Evolutionary conservation across 2,797 vertebrate species (phyloP).

Genomic region (Leuciscus waleckii): DNA sequence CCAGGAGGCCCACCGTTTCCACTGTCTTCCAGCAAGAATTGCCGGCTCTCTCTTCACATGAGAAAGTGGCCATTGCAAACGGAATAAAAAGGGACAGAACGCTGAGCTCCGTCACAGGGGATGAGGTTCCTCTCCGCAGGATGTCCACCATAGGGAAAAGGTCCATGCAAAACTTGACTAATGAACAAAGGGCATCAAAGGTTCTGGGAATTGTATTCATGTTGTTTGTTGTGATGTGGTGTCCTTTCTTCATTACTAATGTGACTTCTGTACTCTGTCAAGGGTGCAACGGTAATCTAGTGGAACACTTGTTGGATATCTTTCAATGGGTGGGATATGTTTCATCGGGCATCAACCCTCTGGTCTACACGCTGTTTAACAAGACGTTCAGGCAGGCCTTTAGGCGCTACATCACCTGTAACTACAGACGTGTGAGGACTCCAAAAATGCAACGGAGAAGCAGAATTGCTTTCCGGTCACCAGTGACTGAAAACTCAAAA

Average conservation of each 20-base stretch:
- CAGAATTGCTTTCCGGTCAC: slow-evolving; percentile 84
- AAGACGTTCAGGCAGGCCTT: slow-evolving; percentile 96
- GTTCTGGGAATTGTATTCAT: slow-evolving; percentile 97
- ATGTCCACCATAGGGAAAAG: slow-evolving; percentile 90
- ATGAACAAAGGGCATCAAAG: slow-evolving; percentile 96
- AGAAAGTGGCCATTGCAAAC: slow-evolving; percentile 82
- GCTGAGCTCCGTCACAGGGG: slow-evolving; percentile 48
- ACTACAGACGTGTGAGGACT: slow-evolving; percentile 77
- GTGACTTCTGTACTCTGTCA: slow-evolving; percentile 90
- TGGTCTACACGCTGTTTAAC: slow-evolving; percentile 98
- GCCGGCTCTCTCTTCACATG: slow-evolving; percentile 71
- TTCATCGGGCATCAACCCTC: slow-evolving; percentile 95
- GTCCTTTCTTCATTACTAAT: slow-evolving; percentile 98
- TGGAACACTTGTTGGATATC: slow-evolving; percentile 90
- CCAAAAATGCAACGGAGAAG: slow-evolving; percentile 74
- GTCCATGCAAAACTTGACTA: slow-evolving; percentile 93
- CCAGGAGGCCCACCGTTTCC: slow-evolving; percentile 81
- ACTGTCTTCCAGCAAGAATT: slow-evolving; percentile 88
- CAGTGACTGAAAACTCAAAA: slow-evolving; percentile 90
- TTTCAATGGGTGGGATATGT: slow-evolving; percentile 98
- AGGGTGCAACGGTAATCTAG: slow-evolving; percentile 81
- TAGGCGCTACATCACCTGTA: slow-evolving; percentile 91
- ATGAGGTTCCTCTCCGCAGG: slow-evolving; percentile 79
- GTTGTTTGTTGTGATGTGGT: slow-evolving; percentile 98
- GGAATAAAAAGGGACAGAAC: slow-evolving; percentile 73